Evolutionary conservation across 2,888 invertebrate species (phyloP), one percentile per base, ranked within the genome.

Genomic region (Scelioninae gen. 2): DNA sequence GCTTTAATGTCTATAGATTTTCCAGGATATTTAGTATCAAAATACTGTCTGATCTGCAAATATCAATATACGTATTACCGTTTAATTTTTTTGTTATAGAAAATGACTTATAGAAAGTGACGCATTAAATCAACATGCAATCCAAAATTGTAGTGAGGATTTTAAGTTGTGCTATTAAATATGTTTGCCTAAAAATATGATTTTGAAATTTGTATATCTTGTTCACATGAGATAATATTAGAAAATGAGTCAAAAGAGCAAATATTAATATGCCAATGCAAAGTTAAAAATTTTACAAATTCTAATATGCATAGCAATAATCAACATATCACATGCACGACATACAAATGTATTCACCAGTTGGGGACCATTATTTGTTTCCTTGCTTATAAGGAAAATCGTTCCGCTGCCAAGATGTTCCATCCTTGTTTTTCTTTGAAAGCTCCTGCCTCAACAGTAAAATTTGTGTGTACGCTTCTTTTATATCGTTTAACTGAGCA

Each of bases 351-450:
- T n/a, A n/a, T n/a, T n/a, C n/a, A 28, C 28, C 28, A 28, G 7
- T 7, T 28, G 28, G 4, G 35, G 2, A 35, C 9, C 35, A 9
- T 35, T n/a, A 9, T n/a, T 35, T 35, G n/a, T n/a, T n/a, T n/a
- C n/a, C n/a, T 35, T 35, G 35, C n/a, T n/a, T 2, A 46, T n/a
- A 46, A 11, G 25, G 2, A 13, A 46, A 46, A 7, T 46, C 46
- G 10, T 46, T 25, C 7, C 22, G 7, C 5, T 46, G 25, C 46
- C 46, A 46, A 46, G 11, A 11, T 25, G 11, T 25, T 13, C 25
- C 13, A 2, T 25, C n/a, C 13, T 4, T 25, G 13, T 13, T 22
- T 22, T 22, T 25, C 3, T 22, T 25, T 25, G 46, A 25, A 25
- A 22, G 22, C 6, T 46, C 25, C n/a, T 46, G 46, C 13, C 22